These are phyloP conservation scores for Melanotaenia maccullochi DNA, from an alignment of 2,797 vertebrate genomes.

Conservation along the genomic window DNA sequence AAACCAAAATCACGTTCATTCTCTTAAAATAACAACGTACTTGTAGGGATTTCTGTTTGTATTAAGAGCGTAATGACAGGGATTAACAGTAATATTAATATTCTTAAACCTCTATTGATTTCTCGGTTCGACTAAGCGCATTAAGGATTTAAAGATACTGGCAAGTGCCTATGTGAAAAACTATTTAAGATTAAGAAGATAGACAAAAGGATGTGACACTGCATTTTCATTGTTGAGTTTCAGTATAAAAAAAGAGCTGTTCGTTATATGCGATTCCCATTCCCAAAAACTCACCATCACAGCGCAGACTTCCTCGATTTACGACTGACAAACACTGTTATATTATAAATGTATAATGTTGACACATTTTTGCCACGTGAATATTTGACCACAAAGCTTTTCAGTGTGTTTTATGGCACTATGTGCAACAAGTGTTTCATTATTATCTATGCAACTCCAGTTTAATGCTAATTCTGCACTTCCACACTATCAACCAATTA, in stretches of 20 bases:
- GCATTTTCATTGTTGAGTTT: background rate
- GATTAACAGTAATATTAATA: slow-evolving; percentile 62
- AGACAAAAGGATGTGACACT: slow-evolving; percentile 32
- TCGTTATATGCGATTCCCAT: background rate
- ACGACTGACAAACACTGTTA: background rate
- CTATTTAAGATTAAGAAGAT: slow-evolving; percentile 42
- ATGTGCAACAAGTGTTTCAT: background rate
- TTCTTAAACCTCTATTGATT: slow-evolving; percentile 58
- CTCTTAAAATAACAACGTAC: slow-evolving; percentile 60
- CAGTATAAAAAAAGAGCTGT: background rate
- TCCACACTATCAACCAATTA: background rate
- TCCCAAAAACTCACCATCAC: background rate
- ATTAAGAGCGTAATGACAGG: slow-evolving; percentile 52
- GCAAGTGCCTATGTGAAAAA: slow-evolving; percentile 48
- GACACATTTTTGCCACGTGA: background rate
- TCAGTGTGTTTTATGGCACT: background rate
- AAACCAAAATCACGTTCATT: slow-evolving; percentile 64
- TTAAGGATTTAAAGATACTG: slow-evolving; percentile 60
- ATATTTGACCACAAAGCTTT: background rate
- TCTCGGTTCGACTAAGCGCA: slow-evolving; percentile 32
- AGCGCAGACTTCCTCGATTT: background rate
- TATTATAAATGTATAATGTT: background rate
- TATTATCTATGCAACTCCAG: background rate
- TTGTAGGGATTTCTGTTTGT: slow-evolving; percentile 58
- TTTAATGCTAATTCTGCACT: background rate